These are phyloP conservation scores for Lanius collurio DNA, from an alignment of 2,113 vertebrate genomes.

Conservation along the genomic window DNA sequence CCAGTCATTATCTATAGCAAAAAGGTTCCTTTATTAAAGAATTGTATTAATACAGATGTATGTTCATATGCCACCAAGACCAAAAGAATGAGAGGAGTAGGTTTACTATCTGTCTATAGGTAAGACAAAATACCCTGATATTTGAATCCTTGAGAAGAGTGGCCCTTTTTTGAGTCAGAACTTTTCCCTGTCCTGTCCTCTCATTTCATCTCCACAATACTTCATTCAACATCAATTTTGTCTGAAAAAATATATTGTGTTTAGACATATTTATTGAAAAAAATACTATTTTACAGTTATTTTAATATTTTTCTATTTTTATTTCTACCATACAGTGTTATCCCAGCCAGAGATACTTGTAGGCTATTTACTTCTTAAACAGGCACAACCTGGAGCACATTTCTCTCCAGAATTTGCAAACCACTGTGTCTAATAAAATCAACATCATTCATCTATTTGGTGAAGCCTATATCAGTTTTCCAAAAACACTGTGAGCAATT, in stretches of 20 bases:
- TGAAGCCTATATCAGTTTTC: background rate
- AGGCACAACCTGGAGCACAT: background rate
- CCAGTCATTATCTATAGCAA: background rate
- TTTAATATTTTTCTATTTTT: background rate
- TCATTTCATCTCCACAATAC: background rate
- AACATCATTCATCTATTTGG: background rate
- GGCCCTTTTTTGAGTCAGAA: background rate
- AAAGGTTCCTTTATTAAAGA: background rate
- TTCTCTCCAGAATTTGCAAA: background rate
- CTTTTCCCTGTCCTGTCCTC: background rate
- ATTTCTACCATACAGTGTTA: background rate
- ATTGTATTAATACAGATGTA: background rate
- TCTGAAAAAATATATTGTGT: background rate
- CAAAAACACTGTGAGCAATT: background rate
- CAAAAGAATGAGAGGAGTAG: background rate
- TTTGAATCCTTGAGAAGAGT: background rate
- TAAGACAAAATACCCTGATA: background rate
- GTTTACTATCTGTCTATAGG: background rate
- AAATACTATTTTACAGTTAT: fast-evolving
- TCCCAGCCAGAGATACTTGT: background rate
- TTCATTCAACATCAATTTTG: background rate
- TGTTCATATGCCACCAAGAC: background rate
- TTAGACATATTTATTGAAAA: background rate
- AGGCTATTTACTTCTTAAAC: background rate
- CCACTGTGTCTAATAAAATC: background rate